A percentile compares a stretch with the other conserved stretches of the same genome.
These are phyloP conservation scores for Campylomormyrus numenius DNA, from an alignment of 2,113 vertebrate species.

Conservation along the genomic window DNA sequence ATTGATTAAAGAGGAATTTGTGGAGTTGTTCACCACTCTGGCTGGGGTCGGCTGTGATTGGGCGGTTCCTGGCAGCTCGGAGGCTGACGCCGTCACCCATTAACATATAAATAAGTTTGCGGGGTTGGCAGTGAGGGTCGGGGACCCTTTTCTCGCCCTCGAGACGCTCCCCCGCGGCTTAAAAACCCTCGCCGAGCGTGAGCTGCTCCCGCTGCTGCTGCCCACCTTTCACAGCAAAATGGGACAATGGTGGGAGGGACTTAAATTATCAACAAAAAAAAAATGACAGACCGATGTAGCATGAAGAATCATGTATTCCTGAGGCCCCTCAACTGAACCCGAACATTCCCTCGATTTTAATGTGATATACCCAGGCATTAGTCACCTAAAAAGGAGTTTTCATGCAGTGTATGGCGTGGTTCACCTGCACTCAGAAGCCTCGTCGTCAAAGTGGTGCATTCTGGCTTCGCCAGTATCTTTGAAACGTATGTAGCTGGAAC, in stretches of 20 bases:
- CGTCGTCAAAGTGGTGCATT: background rate
- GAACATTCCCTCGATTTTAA: background rate
- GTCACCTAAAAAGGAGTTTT: background rate
- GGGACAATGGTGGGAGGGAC: background rate
- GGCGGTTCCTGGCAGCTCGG: background rate
- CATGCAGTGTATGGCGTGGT: background rate
- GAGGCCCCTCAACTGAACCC: background rate
- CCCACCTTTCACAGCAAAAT: background rate
- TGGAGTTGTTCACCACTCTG: background rate
- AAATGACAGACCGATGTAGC: background rate
- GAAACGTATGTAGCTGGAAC: background rate
- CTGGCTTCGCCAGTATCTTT: background rate
- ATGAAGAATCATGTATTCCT: background rate
- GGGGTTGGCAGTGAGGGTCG: background rate
- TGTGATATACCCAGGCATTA: background rate
- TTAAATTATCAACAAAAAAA: background rate
- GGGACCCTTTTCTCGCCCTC: background rate
- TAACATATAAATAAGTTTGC: background rate
- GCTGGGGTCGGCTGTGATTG: background rate
- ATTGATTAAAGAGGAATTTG: background rate
- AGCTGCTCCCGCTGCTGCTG: background rate
- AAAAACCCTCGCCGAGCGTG: background rate
- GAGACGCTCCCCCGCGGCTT: background rate
- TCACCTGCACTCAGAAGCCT: no score
- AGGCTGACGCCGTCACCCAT: background rate